Conservation (phyloP, 2,797 vertebrate species). For the Tauraco hartlaubi region DNA sequence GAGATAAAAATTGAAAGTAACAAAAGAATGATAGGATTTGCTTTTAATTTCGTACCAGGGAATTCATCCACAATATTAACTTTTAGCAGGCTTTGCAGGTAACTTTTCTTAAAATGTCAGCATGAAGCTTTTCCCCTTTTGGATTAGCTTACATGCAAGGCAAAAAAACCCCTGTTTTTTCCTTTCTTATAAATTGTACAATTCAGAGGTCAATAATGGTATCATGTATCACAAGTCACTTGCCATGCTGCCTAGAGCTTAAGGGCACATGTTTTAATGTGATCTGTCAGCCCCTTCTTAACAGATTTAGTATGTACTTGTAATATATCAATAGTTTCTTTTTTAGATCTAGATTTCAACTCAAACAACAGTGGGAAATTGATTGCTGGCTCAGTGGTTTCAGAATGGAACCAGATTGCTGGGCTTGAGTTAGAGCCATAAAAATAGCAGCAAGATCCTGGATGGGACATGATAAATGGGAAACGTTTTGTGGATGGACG, state of each 20-base stretch:
- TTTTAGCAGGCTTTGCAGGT: background rate
- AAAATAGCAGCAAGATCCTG: conserved; percentile 33
- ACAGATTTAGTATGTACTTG: conserved; percentile 55
- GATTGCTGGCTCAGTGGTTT: conserved; percentile 65
- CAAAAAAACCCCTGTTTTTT: background rate
- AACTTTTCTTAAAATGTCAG: background rate
- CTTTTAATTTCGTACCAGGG: background rate
- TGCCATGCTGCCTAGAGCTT: conserved; percentile 23
- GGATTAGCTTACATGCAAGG: background rate
- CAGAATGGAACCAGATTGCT: conserved; percentile 58
- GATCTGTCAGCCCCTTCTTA: conserved; percentile 67
- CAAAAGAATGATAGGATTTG: background rate
- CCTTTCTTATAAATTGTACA: conserved; percentile 40
- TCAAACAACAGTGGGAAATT: conserved; percentile 60
- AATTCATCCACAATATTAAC: background rate
- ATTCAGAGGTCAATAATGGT: conserved; percentile 70
- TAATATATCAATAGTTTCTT: conserved; percentile 70
- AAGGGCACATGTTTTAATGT: conserved; percentile 55
- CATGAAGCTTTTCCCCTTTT: background rate
- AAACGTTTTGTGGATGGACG: background rate
- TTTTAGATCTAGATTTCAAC: conserved; percentile 65
- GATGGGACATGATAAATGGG: conserved; percentile 40
- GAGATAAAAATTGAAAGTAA: background rate
- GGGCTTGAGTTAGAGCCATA: conserved; percentile 50
- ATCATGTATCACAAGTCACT: conserved; percentile 67